Evolutionary conservation across 64 coral and sea anemone genomes (phyloP).

Genomic region (Dendrophyllia cribrosa): DNA sequence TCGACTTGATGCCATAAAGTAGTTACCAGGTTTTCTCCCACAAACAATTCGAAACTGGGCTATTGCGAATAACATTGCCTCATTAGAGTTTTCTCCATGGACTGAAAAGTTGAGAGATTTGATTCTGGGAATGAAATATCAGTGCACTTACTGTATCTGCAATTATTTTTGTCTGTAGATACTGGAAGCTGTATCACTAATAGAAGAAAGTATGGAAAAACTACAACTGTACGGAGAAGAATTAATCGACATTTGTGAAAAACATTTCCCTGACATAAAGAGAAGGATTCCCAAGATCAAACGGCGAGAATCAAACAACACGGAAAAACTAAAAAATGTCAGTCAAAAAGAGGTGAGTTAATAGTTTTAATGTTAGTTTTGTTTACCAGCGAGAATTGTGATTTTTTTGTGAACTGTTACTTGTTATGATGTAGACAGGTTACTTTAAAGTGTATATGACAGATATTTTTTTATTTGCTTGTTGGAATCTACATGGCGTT

Average conservation of each 20-base stretch:
- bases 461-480: too few species aligned
- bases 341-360: slow-evolving; percentile 76
- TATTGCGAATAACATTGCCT: too few species aligned
- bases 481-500: too few species aligned
- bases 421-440: too few species aligned
- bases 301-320: slow-evolving; percentile 50
- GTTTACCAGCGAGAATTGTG: too few species aligned
- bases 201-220: slow-evolving; percentile 93
- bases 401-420: too few species aligned
- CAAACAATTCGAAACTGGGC: too few species aligned
- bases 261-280: slow-evolving; percentile 82
- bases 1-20: too few species aligned
- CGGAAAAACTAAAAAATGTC: slow-evolving; percentile 66
- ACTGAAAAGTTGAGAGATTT: not conserved
- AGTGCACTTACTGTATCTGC: not conserved
- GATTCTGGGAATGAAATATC: not conserved
- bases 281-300: slow-evolving; percentile 81
- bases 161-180: slow-evolving; percentile 47
- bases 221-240: slow-evolving; percentile 85
- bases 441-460: too few species aligned
- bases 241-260: slow-evolving; percentile 65
- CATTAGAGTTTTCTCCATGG: too few species aligned
- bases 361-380: too few species aligned
- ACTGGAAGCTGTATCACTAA: slow-evolving; percentile 71
- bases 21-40: too few species aligned